Percentiles rank a stretch among this genome's conserved stretches.
Evolutionary conservation across 2,797 vertebrate genomes (phyloP).

Genomic region (Urophycis tenuis): DNA sequence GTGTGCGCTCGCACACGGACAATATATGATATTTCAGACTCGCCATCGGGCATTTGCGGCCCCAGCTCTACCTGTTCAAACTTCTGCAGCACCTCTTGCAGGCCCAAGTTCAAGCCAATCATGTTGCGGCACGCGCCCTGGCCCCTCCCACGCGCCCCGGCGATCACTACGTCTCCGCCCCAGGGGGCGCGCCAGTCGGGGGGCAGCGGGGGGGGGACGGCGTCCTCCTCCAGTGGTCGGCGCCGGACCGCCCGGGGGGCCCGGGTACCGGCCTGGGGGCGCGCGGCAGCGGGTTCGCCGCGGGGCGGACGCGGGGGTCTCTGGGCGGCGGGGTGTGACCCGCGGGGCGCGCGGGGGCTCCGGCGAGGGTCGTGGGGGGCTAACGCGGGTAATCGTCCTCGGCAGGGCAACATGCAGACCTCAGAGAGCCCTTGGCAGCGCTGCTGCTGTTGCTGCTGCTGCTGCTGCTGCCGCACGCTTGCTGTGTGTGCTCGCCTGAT

Average conservation of each 20-base stretch:
- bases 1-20: not conserved
- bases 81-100: constrained; percentile 84
- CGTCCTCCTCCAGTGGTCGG: constrained; percentile 49
- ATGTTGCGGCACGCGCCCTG: constrained; percentile 64
- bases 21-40: constrained; percentile 15
- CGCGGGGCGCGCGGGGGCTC: not conserved
- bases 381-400: constrained; percentile 1
- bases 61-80: constrained; percentile 87
- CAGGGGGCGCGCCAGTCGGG: constrained; percentile 25
- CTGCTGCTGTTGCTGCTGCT: constrained; percentile 16
- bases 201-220: constrained; percentile 10
- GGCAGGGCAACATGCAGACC: constrained; percentile 8
- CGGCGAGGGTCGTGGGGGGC: constrained; percentile 18
- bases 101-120: constrained; percentile 91
- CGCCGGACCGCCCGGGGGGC: no score
- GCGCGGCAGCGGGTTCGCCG: no score
- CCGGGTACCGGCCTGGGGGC: no score
- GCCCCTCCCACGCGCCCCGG: constrained; percentile 47
- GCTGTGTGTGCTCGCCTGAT: constrained; percentile 47
- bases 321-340: not conserved
- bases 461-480: no score
- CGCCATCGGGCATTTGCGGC: not conserved
- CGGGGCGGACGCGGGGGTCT: no score
- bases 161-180: constrained; percentile 50
- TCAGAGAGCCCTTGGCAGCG: constrained; percentile 47